Evolutionary conservation across 2,888 invertebrate species (phyloP), one percentile per base, ranked within the genome.

Genomic region (Dynastes tityus): DNA sequence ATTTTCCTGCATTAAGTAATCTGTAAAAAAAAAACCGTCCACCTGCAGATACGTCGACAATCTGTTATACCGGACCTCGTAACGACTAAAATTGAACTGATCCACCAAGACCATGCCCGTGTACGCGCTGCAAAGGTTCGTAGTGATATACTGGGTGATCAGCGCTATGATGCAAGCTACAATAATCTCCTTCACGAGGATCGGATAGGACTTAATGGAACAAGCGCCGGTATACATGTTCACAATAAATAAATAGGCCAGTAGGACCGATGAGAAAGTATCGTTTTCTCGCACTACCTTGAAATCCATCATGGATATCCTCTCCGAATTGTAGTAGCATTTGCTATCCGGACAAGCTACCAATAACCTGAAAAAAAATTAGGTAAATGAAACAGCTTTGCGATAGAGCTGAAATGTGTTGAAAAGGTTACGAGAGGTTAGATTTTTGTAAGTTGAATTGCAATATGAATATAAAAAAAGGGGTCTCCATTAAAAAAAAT

Each of bases 1-100:
- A 45, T 11, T 11, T 11, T 45, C 11, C 11, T 11, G 2, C 9
- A 45, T 45, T 11, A 8, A 8, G 8, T 11, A 8, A 45, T 2
- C 0, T 11, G 6, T 11, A 45, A 45, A 8, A 45, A 68, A 8
- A 13, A 6, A 6, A 6, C 29, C 22, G 45, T 49, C n/a, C 37
- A 82, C 82, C 79, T 81, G 68, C 11, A 83, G 68, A 55, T 80
- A 81, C 0, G 55, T 73, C 40, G 79, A 74, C 9, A 83, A 55
- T 11, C 80, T 64, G n/a, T 80, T 67, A 22, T 82, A 80, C 5
- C 80, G 78, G 40, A 80, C 76, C 65, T 83, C 81, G 64, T 81
- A 83, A 27, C 74, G 37, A n/a, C 73, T 75, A 58, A 80, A 77
- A 22, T 68, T 80, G 53, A 80, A 75, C 11, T 80, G 78, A 16